Evolutionary conservation across 1,140 invertebrate genomes (phyloP), one percentile per base, ranked within the genome.

Genomic region (Apocrypta bakeri): DNA sequence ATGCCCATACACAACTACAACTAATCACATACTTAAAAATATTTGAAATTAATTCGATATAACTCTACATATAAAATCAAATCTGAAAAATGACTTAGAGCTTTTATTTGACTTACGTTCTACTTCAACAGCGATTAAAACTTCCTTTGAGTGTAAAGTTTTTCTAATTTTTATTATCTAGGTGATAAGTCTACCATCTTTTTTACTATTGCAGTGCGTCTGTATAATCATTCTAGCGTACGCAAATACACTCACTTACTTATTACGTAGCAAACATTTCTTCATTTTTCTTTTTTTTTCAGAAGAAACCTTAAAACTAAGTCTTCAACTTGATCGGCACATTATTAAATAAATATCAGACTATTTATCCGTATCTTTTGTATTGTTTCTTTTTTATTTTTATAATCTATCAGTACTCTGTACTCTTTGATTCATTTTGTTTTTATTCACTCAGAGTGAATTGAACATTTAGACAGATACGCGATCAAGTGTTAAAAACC

Each of bases 341-440:
- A 83, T 31, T 75, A 63, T 80, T 69, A 61, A 69, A 79, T 83
- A 80, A 79, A 79, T 75, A 83, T 79, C 71, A 83, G 71, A 75
- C 69, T 79, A 74, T 77, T 71, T 64, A 63, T 66, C 37, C 63
- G 24, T 14, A 42, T 78, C 24, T 69, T 69, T 56, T 6, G 48
- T 66, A 66, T 17, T 66, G 24, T 66, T 66, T 14, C 1, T 2
- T 9, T 66, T 66, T 66, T 14, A 1, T 2, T 9, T 66, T 74
- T 78, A 82, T 72, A 42, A 74, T 73, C 17, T 83, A 79, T 33
- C 68, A 72, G 75, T 74, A 80, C 64, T 69, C 27, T 37, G 61
- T 80, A 79, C 37, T 69, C n/a, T 83, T 79, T 79, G 71, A 79
- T 83, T 79, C 4, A n/a, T 81, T 12, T 37, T 68, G 0, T 74